phyloP scores from a whole-genome alignment of 2,888 invertebrate species.

The Tenthredo scrophulariae region DNA sequence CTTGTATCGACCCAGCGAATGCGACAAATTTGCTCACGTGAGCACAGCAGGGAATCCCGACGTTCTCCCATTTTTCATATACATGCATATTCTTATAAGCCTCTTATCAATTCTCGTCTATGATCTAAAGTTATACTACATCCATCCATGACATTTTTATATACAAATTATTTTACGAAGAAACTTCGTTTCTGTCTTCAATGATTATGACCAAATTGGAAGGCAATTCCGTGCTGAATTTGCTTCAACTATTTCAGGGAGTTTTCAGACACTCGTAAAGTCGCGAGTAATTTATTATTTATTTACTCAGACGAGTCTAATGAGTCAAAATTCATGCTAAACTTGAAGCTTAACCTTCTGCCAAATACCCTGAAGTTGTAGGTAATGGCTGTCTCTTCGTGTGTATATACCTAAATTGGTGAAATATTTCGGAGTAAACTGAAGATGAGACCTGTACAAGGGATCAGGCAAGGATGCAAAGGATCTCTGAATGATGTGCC shows the following conservation, averaged over 20 bases:
- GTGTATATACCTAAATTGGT: background rate
- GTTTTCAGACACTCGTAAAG: background rate
- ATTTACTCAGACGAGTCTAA: slow-evolving; percentile 32
- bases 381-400: slow-evolving; percentile 12
- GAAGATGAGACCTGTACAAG: background rate
- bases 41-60: background rate
- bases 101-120: background rate
- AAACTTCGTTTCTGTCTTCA: background rate
- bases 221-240: background rate
- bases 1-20: background rate
- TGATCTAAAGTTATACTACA: background rate
- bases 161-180: background rate
- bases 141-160: background rate
- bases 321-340: slow-evolving; percentile 13
- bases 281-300: background rate
- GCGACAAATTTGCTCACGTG: background rate
- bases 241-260: background rate
- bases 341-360: slow-evolving; percentile 20
- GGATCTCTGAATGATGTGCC: background rate
- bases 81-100: background rate
- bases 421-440: background rate
- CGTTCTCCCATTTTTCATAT: background rate
- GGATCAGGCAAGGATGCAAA: background rate
- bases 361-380: slow-evolving; percentile 10
- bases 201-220: background rate